phyloP scores from a whole-genome alignment of 2,113 vertebrate species.

The Malaclemys terrapin region DNA sequence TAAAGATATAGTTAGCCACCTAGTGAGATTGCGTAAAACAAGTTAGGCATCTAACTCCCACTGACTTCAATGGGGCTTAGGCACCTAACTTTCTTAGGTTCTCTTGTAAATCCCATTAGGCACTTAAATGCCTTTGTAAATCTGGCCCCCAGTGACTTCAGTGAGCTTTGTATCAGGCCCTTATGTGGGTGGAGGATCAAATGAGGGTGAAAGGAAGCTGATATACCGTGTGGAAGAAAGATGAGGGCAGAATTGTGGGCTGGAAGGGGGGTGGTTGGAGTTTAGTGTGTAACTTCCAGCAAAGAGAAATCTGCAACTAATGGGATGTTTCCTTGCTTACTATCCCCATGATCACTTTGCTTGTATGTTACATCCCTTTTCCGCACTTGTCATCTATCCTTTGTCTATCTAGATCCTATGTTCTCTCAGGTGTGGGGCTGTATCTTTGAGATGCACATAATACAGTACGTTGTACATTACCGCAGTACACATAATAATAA shows the following conservation, averaged over 20 bases:
- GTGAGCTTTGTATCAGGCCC: not conserved
- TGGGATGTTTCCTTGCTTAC: not conserved
- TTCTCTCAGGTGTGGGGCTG: rapidly evolving
- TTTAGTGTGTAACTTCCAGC: not conserved
- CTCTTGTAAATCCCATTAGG: not conserved
- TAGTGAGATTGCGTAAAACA: not conserved
- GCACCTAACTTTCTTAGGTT: not conserved
- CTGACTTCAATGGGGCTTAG: not conserved
- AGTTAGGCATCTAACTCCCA: not conserved
- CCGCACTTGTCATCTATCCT: not conserved
- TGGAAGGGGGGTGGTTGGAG: not conserved
- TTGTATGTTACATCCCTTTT: not conserved
- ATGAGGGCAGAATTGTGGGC: not conserved
- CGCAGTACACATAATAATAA: not conserved
- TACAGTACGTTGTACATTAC: not conserved
- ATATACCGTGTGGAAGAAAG: not conserved
- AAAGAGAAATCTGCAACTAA: not conserved
- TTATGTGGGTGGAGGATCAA: not conserved
- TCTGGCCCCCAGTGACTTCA: not conserved
- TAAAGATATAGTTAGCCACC: not conserved
- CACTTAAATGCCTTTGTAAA: not conserved
- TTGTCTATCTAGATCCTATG: not conserved
- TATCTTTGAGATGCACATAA: not conserved
- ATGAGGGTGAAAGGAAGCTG: not conserved
- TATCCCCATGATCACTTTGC: not conserved